These are phyloP conservation scores for Drosophila falleni DNA, from an alignment of 2,888 invertebrate genomes.

Conservation along the genomic window DNA sequence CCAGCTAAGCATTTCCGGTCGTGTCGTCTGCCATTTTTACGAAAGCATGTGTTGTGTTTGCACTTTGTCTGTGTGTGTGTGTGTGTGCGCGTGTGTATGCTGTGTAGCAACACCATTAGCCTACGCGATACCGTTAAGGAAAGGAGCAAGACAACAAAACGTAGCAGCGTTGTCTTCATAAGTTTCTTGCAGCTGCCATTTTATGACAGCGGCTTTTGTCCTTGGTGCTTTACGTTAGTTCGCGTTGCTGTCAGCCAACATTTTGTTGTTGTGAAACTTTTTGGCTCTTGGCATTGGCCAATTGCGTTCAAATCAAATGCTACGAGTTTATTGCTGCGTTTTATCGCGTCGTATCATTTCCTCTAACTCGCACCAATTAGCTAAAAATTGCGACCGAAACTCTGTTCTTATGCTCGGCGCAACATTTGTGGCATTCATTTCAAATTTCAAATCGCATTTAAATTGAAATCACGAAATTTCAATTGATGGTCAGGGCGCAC, in stretches of 20 bases:
- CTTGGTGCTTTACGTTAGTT: slow-evolving; percentile 20
- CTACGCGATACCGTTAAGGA: slow-evolving; percentile 58
- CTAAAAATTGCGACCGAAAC: neutral
- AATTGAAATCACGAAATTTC: slow-evolving; percentile 53
- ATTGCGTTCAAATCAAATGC: slow-evolving; percentile 44
- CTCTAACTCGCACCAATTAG: neutral
- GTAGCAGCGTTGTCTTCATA: slow-evolving; percentile 2
- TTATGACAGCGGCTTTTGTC: slow-evolving; percentile 60
- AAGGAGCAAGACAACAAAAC: slow-evolving; percentile 13
- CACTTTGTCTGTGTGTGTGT: too few relatives aligned
- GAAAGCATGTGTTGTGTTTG: slow-evolving; percentile 33
- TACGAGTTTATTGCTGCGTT: slow-evolving; percentile 6
- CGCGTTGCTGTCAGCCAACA: too few relatives aligned
- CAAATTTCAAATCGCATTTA: slow-evolving; percentile 45
- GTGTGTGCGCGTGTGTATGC: slow-evolving; percentile 8
- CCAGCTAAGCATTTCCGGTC: slow-evolving; percentile 77
- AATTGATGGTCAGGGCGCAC: neutral
- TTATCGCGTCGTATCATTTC: neutral
- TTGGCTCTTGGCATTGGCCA: slow-evolving; percentile 18
- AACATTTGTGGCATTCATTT: neutral
- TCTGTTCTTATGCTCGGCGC: neutral
- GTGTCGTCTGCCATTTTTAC: slow-evolving; percentile 49
- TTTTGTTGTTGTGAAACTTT: slow-evolving; percentile 2
- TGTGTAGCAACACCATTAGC: slow-evolving; percentile 69
- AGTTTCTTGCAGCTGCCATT: slow-evolving; percentile 54